These are phyloP conservation scores for Pavo muticus DNA, from an alignment of 2,113 vertebrate genomes.

Conservation along the genomic window DNA sequence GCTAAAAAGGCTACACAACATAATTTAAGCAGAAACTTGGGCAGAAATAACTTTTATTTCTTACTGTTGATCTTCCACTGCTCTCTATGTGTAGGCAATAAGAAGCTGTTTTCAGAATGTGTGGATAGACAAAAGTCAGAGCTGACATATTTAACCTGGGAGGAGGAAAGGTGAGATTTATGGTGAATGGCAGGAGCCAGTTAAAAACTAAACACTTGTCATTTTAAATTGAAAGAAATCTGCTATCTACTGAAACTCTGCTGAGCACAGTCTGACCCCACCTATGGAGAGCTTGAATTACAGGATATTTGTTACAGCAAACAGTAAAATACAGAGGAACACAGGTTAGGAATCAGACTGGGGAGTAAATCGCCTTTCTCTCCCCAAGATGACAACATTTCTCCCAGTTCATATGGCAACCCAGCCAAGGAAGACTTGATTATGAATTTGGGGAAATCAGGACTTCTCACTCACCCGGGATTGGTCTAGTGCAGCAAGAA, in stretches of 20 bases:
- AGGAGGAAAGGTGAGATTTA: constrained; percentile 18
- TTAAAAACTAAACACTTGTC: constrained; percentile 10
- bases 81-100: background rate
- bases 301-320: constrained; percentile 11
- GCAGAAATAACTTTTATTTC: background rate
- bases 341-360: background rate
- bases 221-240: constrained; percentile 17
- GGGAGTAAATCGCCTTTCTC: background rate
- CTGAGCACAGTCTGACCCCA: background rate
- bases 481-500: background rate
- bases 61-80: background rate
- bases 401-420: background rate
- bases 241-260: background rate
- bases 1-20: background rate
- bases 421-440: background rate
- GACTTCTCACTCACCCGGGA: rapidly evolving
- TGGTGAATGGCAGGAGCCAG: background rate
- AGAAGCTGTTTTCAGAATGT: background rate
- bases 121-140: background rate
- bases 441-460: background rate
- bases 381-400: background rate
- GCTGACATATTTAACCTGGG: background rate
- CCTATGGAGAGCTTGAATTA: background rate
- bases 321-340: background rate
- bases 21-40: constrained; percentile 17